Base-by-base conservation (phyloP, 2,797 vertebrate genomes). In the Acanthopagrus latus region DNA sequence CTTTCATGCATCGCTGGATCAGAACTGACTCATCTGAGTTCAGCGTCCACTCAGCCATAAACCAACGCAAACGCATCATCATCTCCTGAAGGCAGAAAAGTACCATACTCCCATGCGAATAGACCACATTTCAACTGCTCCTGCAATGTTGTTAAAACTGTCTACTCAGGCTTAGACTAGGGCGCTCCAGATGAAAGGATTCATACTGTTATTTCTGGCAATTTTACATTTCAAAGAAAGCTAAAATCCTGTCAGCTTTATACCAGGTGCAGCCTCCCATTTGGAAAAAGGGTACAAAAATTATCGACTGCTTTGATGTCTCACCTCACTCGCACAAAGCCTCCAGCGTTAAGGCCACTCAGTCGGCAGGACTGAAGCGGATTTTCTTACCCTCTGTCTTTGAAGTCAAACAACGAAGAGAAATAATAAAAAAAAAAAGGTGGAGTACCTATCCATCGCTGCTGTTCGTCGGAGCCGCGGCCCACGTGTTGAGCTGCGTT, bases 401-500 rank as follows among this genome's bases (percentile, higher is more conserved):
- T 90, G 83, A 90, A 90, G 75, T 85, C 71, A 47, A 10, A 51
- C 66, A 43, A 60, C 9, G 51, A 69, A 60, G 58, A 68, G 70
- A 82, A 81, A 78, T 54, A 27, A 27, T n/a, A n/a, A n/a, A n/a
- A 65, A 68, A 78, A 67, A 77, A 85, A 89, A 91, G 85, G 87
- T 85, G 81, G 83, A 80, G 78, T 82, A n/a, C 68, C 76, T 74
- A 33, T 68, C 58, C 69, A 54, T 68, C 0, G 9, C 83, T 54
- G 76, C 81, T 38, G 67, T 88, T 86, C 68, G 68, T 77, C 10
- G 79, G 68, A 87, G 81, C 50, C 58, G 81, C 62, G 51, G 70
- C 87, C 91, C 91, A 90, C 78, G 78, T 92, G 92, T 89, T 71
- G 83, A 83, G 85, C 77, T 67, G 80, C 81, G 82, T 83, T 95